These are phyloP conservation scores for Yponomeuta malinellus DNA, from an alignment of 2,888 invertebrate species.

Conservation along the genomic window DNA sequence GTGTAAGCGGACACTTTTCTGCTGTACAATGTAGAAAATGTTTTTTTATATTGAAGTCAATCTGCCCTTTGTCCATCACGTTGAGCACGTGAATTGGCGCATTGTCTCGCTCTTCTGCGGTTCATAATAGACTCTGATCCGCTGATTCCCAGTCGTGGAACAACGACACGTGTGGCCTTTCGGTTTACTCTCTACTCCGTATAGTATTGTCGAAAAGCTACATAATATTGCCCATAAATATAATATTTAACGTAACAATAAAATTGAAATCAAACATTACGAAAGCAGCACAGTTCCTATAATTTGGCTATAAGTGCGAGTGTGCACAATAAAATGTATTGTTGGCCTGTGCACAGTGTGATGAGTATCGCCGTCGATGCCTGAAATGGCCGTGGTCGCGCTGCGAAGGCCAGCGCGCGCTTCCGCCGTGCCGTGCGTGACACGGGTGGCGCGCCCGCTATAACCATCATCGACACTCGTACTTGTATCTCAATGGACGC, in stretches of 20 bases:
- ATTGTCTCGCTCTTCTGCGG: constrained; percentile 50
- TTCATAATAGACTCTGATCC: constrained; percentile 42
- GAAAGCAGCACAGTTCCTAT: not conserved
- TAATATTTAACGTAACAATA: not conserved
- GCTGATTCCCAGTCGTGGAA: constrained; percentile 57
- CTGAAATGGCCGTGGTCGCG: constrained; percentile 53
- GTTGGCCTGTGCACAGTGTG: not conserved
- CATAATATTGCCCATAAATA: not conserved
- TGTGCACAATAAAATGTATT: not conserved
- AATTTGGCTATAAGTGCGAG: not conserved
- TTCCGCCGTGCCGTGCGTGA: constrained; percentile 68
- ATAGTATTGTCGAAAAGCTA: not conserved
- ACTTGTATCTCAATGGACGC: too few species aligned
- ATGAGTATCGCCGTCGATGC: not conserved
- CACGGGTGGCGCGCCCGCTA: constrained; percentile 46
- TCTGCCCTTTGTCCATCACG: constrained; percentile 58
- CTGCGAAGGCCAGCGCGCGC: constrained; percentile 60
- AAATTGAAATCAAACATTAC: not conserved
- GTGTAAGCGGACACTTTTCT: constrained; percentile 64
- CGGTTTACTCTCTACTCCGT: not conserved
- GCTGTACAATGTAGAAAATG: constrained; percentile 57
- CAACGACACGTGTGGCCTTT: constrained; percentile 39
- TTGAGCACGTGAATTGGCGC: constrained; percentile 55
- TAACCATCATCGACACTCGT: not conserved
- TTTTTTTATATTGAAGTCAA: constrained; percentile 34